Conservation (phyloP, 2,113 vertebrate species). For the Ctenodactylus gundi region DNA sequence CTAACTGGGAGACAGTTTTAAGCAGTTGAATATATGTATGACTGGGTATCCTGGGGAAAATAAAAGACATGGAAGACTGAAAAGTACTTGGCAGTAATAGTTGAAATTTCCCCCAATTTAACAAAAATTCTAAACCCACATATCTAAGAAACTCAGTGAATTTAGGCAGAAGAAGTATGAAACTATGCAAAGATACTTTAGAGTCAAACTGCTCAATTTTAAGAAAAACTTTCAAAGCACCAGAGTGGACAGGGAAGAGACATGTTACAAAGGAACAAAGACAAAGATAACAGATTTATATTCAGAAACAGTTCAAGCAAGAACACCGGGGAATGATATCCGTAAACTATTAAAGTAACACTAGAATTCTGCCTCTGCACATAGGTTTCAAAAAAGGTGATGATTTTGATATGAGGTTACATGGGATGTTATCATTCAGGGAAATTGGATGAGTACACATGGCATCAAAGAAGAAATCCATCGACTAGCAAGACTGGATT, state of each 20-base stretch:
- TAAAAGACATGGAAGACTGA: neutral
- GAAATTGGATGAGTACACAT: neutral
- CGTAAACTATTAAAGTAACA: neutral
- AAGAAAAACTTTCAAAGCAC: neutral
- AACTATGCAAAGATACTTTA: neutral
- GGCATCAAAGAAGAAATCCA: neutral
- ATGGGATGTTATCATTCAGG: neutral
- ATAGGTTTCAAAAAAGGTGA: neutral
- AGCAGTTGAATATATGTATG: neutral
- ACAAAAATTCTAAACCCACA: neutral
- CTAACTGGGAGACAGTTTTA: neutral
- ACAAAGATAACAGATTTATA: neutral
- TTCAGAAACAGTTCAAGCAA: neutral
- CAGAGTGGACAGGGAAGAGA: neutral
- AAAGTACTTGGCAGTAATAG: neutral
- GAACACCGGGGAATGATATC: neutral
- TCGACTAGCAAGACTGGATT: neutral
- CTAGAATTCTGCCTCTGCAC: neutral
- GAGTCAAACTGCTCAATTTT: neutral
- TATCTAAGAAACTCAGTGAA: neutral
- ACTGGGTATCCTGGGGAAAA: neutral
- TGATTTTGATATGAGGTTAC: conserved; percentile 1
- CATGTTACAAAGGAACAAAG: neutral
- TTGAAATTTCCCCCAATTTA: neutral
- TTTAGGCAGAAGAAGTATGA: neutral